phyloP scores from a whole-genome alignment of 2,797 vertebrate genomes.

The Sylvilagus floridanus region DNA sequence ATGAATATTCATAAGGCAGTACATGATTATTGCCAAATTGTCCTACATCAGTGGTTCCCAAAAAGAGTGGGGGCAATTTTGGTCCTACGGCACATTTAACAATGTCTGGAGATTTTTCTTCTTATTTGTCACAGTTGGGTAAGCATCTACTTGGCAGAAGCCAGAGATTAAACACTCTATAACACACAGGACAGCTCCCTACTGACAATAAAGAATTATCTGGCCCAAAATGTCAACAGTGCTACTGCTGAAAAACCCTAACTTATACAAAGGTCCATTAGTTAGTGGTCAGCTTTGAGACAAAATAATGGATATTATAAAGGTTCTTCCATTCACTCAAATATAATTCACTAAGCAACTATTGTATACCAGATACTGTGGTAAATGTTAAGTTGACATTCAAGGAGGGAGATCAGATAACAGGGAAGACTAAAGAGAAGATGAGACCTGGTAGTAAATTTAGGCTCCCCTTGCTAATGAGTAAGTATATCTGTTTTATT shows the following conservation, averaged over 20 bases:
- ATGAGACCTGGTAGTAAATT: neutral
- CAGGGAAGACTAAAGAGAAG: neutral
- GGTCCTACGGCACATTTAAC: neutral
- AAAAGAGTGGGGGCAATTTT: neutral
- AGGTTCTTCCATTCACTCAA: neutral
- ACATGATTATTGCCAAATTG: conserved; percentile 12
- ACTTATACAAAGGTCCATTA: neutral
- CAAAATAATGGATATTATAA: conserved; percentile 32
- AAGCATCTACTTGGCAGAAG: neutral
- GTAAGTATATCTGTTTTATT: conserved; percentile 5
- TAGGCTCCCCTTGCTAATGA: neutral
- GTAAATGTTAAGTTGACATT: conserved; percentile 4
- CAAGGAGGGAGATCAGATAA: neutral
- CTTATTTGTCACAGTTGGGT: neutral
- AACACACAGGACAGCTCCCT: neutral
- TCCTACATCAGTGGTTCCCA: neutral
- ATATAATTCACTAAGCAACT: neutral
- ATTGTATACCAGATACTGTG: neutral
- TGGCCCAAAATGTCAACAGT: conserved; percentile 9
- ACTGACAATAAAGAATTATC: neutral
- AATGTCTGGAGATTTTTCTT: conserved; percentile 1
- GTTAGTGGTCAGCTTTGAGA: neutral
- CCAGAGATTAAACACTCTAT: neutral
- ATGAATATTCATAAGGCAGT: conserved; percentile 13
- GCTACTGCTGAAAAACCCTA: neutral